phyloP scores from a whole-genome alignment of 2,888 invertebrate species.

The Molanna angustata region DNA sequence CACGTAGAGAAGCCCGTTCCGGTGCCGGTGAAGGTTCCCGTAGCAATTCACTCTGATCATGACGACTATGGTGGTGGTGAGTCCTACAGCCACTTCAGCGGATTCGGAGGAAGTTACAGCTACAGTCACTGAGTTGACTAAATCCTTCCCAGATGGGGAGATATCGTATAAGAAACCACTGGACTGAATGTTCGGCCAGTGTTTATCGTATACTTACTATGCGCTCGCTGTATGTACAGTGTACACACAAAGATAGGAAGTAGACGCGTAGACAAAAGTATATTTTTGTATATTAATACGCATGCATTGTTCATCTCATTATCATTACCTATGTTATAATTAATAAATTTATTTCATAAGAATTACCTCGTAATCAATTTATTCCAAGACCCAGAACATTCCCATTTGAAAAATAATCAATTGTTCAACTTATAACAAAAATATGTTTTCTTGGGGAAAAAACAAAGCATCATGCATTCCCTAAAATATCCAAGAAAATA shows the following conservation, averaged over 20 bases:
- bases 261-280: constrained; percentile 6
- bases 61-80: constrained; percentile 28
- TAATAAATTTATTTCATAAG: constrained; percentile 24
- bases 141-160: no score
- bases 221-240: no score
- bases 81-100: constrained; percentile 26
- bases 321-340: constrained; percentile 28
- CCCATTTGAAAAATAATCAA: no score
- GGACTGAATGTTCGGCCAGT: no score
- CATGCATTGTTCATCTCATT: constrained; percentile 27
- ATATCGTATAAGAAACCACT: no score
- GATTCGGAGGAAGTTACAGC: constrained; percentile 23
- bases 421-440: no score
- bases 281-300: constrained; percentile 20
- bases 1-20: constrained; percentile 55
- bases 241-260: no score
- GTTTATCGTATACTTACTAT: no score
- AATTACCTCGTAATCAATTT: constrained; percentile 7
- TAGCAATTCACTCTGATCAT: constrained; percentile 45
- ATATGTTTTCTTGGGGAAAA: no score
- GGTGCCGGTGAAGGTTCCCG: constrained; percentile 56
- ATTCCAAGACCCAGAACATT: neutral
- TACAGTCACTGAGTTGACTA: constrained; percentile 20
- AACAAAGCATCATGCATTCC: no score
- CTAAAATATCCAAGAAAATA: no score